Evolutionary conservation across 2,888 invertebrate species (phyloP), one percentile per base, ranked within the genome.

Genomic region (Zaprionus lineosus): DNA sequence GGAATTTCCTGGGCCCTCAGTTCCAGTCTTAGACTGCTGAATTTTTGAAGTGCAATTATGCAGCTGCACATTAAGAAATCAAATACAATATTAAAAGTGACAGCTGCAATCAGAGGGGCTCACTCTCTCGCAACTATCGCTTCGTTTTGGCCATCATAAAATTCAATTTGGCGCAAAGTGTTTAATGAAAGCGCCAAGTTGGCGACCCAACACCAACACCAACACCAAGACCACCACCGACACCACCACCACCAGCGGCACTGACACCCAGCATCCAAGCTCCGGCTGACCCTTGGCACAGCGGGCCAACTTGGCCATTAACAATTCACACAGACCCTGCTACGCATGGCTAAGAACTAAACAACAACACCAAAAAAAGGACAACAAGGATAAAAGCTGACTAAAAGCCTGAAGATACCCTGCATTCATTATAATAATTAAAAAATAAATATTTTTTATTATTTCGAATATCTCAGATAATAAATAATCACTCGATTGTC

Each of bases 141-240:
- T 43, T 34, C 52, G 47, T 61, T 55, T 71, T 44, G 65, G 60
- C 61, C 84, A 75, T 79, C 79, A 81, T 79, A 86, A 86, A 86
- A 86, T 76, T 86, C 86, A 79, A 79, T 79, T 79, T 79, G 86
- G 84, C 86, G 79, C 84, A 85, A 79, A 79, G 84, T 79, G 79
- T 86, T 79, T 86, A 79, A 79, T 79, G 79, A 79, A 86, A 83
- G 84, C 74, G 74, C 57, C 77, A 67, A 57, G 47, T 68, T 73
- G 73, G 68, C 53, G 48, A 56, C 59, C 53, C 34, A 16, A 40
- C 43, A 14, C 3, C 8, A 4, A 34, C n/a, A n/a, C n/a, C n/a
- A n/a, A n/a, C n/a, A 7, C 8, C 12, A n/a, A 7, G 43, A 24
- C 18, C 39, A 16, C 34, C 21, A 28, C 12, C 48, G 18, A 8